These are phyloP conservation scores for Pagetopsis macropterus DNA, from an alignment of 2,797 vertebrate species.

Conservation along the genomic window DNA sequence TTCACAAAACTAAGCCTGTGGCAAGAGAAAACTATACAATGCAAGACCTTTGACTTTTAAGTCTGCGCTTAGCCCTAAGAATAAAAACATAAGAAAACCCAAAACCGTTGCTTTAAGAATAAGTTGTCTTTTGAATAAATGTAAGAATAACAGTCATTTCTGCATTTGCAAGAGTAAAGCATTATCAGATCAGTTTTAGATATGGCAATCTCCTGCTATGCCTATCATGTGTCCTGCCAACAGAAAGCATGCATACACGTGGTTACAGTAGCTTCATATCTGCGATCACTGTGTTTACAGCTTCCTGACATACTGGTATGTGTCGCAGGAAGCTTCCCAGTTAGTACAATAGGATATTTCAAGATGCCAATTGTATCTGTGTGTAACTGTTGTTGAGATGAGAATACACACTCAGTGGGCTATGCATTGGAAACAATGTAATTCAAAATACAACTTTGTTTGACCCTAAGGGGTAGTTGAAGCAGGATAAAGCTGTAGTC, in stretches of 20 bases:
- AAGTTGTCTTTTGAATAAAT: neutral
- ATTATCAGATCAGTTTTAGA: neutral
- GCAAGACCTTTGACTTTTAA: neutral
- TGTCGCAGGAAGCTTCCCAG: constrained; percentile 4
- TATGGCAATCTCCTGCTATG: neutral
- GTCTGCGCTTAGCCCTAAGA: neutral
- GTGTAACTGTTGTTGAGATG: neutral
- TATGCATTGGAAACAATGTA: neutral
- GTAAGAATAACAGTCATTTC: neutral
- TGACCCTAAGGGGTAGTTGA: neutral
- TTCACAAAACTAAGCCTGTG: neutral
- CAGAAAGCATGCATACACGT: neutral
- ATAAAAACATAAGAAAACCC: neutral
- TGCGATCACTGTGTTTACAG: constrained; percentile 5
- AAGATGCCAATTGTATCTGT: no score
- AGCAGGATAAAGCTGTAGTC: neutral
- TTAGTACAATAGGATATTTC: neutral
- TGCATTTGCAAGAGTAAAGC: neutral
- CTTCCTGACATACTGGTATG: constrained; percentile 3
- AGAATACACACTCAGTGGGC: neutral
- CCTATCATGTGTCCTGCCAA: constrained; percentile 13
- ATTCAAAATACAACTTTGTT: neutral
- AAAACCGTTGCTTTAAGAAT: neutral
- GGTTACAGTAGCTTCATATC: neutral
- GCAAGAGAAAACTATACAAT: neutral